These are phyloP conservation scores for Adelosebastes latens DNA, from an alignment of 2,797 vertebrate genomes.

Conservation along the genomic window DNA sequence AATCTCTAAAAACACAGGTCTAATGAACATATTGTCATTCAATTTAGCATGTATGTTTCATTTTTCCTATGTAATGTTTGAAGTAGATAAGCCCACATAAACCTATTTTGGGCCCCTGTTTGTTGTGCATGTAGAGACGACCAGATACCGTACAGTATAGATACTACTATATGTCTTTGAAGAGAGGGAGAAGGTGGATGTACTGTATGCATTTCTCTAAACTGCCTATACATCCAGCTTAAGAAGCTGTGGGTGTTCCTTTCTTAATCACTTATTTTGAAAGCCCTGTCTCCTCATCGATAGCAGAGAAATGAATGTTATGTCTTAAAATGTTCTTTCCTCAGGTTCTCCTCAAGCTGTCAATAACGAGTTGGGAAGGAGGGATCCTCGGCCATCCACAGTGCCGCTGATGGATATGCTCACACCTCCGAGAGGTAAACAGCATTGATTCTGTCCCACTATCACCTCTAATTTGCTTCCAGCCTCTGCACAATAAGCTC, in stretches of 20 bases:
- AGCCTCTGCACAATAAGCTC: constrained; percentile 79
- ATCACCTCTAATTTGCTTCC: constrained; percentile 86
- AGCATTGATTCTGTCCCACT: constrained; percentile 88
- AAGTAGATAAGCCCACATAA: not conserved
- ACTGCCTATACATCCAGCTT: constrained; percentile 40
- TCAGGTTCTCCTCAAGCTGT: constrained; percentile 83
- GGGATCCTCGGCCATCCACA: constrained; percentile 79
- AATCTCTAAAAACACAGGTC: not conserved
- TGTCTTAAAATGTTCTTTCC: constrained; percentile 82
- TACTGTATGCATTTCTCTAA: constrained; percentile 39
- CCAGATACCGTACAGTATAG: not conserved
- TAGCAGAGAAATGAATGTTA: constrained; percentile 79
- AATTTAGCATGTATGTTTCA: not conserved
- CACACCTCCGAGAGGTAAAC: constrained; percentile 87
- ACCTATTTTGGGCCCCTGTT: not conserved
- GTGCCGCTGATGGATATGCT: constrained; percentile 87
- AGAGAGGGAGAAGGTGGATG: constrained; percentile 23
- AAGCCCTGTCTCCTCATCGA: constrained; percentile 72
- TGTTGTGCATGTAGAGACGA: not conserved
- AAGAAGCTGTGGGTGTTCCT: constrained; percentile 45
- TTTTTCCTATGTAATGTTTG: not conserved
- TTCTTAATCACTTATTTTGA: constrained; percentile 78
- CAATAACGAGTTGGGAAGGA: constrained; percentile 80
- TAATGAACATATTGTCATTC: not conserved
- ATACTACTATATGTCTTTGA: not conserved